These are phyloP conservation scores for Koerneria pararmatus DNA, from an alignment of 2,888 invertebrate species.

Conservation along the genomic window DNA sequence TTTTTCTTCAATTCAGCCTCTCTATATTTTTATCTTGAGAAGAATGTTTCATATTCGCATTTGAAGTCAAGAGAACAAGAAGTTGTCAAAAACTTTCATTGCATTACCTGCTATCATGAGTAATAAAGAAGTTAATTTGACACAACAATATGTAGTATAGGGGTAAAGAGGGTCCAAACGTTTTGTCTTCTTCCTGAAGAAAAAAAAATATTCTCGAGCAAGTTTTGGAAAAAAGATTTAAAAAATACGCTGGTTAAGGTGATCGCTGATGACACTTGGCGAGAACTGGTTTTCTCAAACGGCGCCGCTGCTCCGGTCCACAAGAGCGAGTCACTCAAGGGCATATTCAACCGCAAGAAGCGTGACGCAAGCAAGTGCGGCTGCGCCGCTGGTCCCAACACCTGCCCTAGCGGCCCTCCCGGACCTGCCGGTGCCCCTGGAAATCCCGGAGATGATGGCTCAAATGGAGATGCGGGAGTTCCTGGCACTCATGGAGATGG, in stretches of 20 bases:
- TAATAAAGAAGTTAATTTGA: too few species aligned
- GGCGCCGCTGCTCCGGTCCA: background rate
- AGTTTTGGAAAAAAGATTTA: too few species aligned
- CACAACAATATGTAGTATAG: too few species aligned
- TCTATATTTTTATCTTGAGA: too few species aligned
- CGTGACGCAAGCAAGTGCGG: slow-evolving; percentile 15
- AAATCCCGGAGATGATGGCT: slow-evolving; percentile 44
- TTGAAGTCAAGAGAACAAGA: too few species aligned
- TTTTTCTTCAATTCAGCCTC: too few species aligned
- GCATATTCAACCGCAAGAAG: slow-evolving; percentile 13
- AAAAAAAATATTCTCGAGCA: too few species aligned
- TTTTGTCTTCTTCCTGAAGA: too few species aligned
- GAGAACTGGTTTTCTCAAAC: slow-evolving; percentile 20
- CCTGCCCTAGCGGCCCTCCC: slow-evolving; percentile 18
- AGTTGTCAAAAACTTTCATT: too few species aligned
- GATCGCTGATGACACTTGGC: slow-evolving; percentile 23
- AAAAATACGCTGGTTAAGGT: background rate
- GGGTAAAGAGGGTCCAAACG: too few species aligned
- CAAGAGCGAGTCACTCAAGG: background rate
- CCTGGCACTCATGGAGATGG: slow-evolving; percentile 23
- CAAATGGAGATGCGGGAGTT: slow-evolving; percentile 39
- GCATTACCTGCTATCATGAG: too few species aligned
- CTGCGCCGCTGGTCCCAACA: slow-evolving; percentile 22
- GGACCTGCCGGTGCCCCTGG: slow-evolving; percentile 45
- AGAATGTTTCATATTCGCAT: too few species aligned